phyloP scores from a whole-genome alignment of 2,888 invertebrate species.

The Nasonovia ribisnigri region DNA sequence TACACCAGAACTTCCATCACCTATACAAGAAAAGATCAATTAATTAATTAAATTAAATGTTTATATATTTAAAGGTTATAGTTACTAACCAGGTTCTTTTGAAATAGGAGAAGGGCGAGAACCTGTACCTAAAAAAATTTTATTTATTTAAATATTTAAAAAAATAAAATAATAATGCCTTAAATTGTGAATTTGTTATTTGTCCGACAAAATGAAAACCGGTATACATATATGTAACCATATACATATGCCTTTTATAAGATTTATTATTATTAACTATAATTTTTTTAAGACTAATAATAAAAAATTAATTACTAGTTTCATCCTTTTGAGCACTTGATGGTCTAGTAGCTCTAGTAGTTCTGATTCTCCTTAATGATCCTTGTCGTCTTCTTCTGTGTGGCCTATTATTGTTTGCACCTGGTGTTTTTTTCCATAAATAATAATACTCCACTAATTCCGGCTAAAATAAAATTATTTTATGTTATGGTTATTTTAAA shows the following conservation, averaged over 20 bases:
- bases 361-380: conserved; percentile 87
- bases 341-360: conserved; percentile 88
- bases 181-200: background rate
- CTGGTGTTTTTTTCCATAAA: conserved; percentile 99
- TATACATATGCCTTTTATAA: background rate
- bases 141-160: background rate
- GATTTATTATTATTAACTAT: background rate
- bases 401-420: conserved; percentile 95
- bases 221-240: background rate
- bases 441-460: conserved; percentile 99
- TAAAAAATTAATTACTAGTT: conserved; percentile 69
- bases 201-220: background rate
- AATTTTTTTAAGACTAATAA: background rate
- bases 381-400: conserved; percentile 90
- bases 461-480: conserved; percentile 73
- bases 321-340: conserved; percentile 79
- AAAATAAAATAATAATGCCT: background rate
- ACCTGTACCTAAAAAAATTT: conserved; percentile 67
- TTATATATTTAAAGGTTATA: conserved; percentile 12
- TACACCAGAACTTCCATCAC: conserved; percentile 75
- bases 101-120: conserved; percentile 70
- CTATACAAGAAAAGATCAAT: conserved; percentile 67
- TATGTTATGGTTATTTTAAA: conserved; percentile 41
- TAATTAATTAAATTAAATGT: background rate
- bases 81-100: conserved; percentile 69